Conservation (phyloP, 2,113 vertebrate genomes). For the Neodon shergylaensis region DNA sequence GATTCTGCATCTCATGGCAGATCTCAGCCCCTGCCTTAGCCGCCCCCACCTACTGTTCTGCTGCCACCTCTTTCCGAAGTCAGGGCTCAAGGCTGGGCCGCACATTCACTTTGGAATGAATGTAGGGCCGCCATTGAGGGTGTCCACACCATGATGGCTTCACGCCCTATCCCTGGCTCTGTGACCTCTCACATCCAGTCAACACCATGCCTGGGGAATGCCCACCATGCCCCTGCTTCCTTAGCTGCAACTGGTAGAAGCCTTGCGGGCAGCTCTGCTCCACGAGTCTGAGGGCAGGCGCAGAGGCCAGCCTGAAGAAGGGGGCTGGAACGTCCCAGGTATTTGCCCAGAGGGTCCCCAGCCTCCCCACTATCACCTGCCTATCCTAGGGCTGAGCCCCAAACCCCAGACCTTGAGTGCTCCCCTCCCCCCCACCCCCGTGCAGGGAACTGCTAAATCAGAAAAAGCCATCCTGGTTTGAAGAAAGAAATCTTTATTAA, state of each 20-base stretch:
- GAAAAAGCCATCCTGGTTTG: conserved; percentile 83
- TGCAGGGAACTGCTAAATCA: conserved; percentile 32
- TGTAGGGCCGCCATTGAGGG: neutral
- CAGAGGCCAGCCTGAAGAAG: neutral
- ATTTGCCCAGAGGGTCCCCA: neutral
- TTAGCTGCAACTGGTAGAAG: neutral
- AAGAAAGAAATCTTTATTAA: conserved; percentile 92
- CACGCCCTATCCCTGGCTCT: neutral
- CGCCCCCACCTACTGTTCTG: too few species aligned
- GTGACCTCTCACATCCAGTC: neutral
- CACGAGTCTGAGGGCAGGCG: neutral
- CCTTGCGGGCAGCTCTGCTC: too few species aligned
- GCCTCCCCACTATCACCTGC: neutral
- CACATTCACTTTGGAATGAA: neutral
- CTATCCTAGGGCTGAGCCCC: neutral
- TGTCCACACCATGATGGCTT: too few species aligned
- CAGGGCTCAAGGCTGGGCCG: too few species aligned
- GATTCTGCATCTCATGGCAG: neutral
- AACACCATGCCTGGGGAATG: neutral
- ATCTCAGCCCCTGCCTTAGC: neutral
- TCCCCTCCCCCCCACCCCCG: neutral
- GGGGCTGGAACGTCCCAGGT: accelerated
- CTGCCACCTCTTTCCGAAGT: neutral
- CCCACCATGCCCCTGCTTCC: too few species aligned
- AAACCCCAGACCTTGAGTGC: neutral